Conservation (phyloP, 2,888 invertebrate genomes). For the Pseudococcus jackbeardsleyi region DNA sequence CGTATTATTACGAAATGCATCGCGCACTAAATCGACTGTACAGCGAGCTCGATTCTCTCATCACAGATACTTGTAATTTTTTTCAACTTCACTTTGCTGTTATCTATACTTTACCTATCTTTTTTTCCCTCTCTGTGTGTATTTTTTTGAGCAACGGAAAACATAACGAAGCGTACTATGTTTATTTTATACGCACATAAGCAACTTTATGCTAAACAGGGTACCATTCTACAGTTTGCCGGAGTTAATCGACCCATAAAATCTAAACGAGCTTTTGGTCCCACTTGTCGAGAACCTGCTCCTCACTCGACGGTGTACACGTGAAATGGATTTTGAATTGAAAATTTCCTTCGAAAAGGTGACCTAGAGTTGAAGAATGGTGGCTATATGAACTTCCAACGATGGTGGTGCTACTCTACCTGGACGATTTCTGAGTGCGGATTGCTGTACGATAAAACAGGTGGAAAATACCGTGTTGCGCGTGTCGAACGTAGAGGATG, state of each 20-base stretch:
- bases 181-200: constrained; percentile 47
- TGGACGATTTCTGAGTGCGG: not conserved
- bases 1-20: constrained; percentile 40
- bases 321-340: not conserved
- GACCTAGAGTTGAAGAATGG: not conserved
- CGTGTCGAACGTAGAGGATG: no score
- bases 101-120: not conserved
- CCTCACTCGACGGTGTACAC: not conserved
- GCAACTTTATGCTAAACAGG: not conserved
- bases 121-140: not conserved
- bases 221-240: not conserved
- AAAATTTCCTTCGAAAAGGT: not conserved
- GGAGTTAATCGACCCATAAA: constrained; percentile 36
- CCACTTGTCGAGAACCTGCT: not conserved
- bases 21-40: not conserved
- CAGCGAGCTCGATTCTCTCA: not conserved
- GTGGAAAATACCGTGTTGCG: not conserved
- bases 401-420: not conserved
- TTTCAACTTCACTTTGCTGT: not conserved
- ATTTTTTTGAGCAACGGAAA: constrained; percentile 47
- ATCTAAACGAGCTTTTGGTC: constrained; percentile 47
- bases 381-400: not conserved
- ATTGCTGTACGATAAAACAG: no score
- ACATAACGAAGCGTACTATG: constrained; percentile 60
- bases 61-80: not conserved